Conservation (phyloP, 2,797 vertebrate genomes). For the Alectoris magna region DNA sequence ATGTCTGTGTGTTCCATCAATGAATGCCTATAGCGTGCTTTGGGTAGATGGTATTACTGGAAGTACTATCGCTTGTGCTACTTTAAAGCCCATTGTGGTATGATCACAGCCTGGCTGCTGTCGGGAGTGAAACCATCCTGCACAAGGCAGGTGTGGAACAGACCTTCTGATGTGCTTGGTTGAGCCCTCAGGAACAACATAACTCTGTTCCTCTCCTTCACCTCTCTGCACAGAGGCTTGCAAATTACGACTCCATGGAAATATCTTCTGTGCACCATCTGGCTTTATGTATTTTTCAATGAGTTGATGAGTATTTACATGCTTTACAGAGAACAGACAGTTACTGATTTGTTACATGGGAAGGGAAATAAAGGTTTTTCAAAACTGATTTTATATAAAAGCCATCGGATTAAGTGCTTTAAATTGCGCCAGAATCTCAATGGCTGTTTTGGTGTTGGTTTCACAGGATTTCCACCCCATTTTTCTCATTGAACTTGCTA, state of each 20-base stretch:
- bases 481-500: background rate
- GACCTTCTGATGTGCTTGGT: background rate
- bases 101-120: background rate
- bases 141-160: background rate
- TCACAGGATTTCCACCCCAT: background rate
- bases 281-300: conserved; percentile 48
- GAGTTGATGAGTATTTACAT: conserved; percentile 45
- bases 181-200: background rate
- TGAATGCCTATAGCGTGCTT: background rate
- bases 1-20: background rate
- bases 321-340: background rate
- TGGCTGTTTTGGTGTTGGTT: background rate
- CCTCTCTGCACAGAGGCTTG: background rate
- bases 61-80: background rate
- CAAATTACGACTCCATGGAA: conserved; percentile 31
- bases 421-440: background rate
- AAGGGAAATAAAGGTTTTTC: background rate
- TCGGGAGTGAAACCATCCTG: background rate
- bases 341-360: background rate
- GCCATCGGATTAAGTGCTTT: background rate
- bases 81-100: background rate
- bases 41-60: background rate
- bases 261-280: conserved; percentile 19
- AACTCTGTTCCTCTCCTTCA: background rate
- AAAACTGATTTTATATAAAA: background rate